Evolutionary conservation across 2,797 vertebrate genomes (phyloP), one percentile per base, ranked within the genome.

Genomic region (Atherinosoma microstoma): DNA sequence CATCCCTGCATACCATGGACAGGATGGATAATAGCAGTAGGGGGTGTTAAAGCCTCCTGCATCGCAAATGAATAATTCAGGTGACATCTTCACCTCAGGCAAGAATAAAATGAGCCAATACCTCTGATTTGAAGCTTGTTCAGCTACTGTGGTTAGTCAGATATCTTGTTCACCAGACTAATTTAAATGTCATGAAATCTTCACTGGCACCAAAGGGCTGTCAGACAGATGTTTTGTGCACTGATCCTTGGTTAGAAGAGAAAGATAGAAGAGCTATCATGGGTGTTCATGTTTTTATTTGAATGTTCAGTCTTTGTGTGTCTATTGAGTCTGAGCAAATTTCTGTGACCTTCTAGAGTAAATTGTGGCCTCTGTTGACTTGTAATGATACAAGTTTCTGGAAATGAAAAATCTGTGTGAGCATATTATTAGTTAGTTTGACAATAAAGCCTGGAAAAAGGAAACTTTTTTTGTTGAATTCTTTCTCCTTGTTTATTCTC

Each of bases 31-130:
- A 61, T 49, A 69, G 53, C 32, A 79, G 54, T 49, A 63, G 66
- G 82, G 79, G 76, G 75, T 66, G 85, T 79, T 69, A 49, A 40
- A 64, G 63, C 70, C 73, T 67, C 73, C 63, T 76, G 75, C 70
- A 71, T 70, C 15, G 63, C 58, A 75, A 62, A 66, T 86, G 58
- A 89, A 89, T 91, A 83, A 90, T 90, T 85, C 54, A 89, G 58
- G 51, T 6, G 0, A 64, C 73, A 76, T 34, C 56, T 67, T 84
- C 75, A 80, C 80, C 75, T 79, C 74, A 67, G 74, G 78, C 75
- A 67, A 58, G 66, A 76, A 79, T 4, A 47, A 51, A 40, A 66
- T 36, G 47, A 86, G 64, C 59, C 62, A 59, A 32, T 51, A 24
- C 24, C 10, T n/a, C 47, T 63, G 67, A 87, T 73, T 61, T 71